Conservation (phyloP, 1,140 invertebrate genomes). For the Drosophila willistoni region DNA sequence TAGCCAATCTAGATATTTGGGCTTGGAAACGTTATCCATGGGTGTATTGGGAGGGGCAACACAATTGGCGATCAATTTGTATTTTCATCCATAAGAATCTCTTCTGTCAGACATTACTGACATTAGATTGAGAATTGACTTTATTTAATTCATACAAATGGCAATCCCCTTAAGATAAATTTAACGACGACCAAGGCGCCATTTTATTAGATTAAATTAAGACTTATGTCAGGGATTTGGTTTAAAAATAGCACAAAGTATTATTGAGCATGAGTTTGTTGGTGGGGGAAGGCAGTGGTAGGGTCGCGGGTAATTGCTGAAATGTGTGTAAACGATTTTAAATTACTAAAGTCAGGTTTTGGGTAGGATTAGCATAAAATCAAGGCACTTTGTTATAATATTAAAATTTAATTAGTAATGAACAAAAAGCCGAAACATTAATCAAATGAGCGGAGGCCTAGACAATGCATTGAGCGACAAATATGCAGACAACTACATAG, state of each 20-base stretch:
- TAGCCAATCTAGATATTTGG: conserved; percentile 34
- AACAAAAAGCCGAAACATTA: conserved; percentile 45
- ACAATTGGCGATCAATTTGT: too few species aligned
- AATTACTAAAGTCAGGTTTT: conserved; percentile 37
- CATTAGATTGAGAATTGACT: too few species aligned
- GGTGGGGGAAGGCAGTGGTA: not conserved
- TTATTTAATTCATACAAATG: too few species aligned
- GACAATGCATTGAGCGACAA: conserved; percentile 30
- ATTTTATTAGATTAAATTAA: not conserved
- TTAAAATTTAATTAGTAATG: conserved; percentile 54
- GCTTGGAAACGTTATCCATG: conserved; percentile 1
- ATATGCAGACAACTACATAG: conserved; percentile 33
- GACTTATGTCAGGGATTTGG: not conserved
- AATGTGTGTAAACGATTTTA: conserved; percentile 32
- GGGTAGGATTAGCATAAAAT: conserved; percentile 54
- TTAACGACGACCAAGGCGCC: not conserved
- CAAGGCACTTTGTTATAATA: conserved; percentile 46
- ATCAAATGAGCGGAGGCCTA: conserved; percentile 37
- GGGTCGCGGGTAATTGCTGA: conserved; percentile 22
- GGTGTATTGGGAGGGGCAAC: not conserved
- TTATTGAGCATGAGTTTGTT: not conserved
- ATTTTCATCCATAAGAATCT: too few species aligned
- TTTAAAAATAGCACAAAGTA: conserved; percentile 36
- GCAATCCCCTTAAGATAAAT: not conserved
- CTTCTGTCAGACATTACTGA: too few species aligned